Evolutionary conservation across 1,140 invertebrate species (phyloP).

Genomic region (Portunus trituberculatus): DNA sequence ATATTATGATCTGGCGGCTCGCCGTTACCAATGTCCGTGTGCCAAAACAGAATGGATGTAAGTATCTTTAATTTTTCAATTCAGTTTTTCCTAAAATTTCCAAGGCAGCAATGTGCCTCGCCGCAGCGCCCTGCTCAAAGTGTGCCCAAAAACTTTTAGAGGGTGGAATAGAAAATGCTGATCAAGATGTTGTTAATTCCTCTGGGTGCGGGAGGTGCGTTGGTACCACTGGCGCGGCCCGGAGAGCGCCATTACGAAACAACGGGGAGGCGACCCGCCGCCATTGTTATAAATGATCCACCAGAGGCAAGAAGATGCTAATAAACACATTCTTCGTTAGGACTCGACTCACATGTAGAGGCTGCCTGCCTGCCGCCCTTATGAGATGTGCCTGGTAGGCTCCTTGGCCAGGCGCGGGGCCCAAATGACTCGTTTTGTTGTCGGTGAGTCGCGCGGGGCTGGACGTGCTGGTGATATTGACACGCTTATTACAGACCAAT

Average conservation of each 20-base stretch:
- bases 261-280: constrained; percentile 54
- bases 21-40: not conserved
- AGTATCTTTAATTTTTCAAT: not conserved
- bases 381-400: not conserved
- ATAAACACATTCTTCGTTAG: not conserved
- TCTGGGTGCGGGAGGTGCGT: not conserved
- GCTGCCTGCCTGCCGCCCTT: not conserved
- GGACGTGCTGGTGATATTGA: constrained; percentile 72
- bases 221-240: constrained; percentile 24
- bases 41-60: not conserved
- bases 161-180: not conserved
- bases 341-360: not conserved
- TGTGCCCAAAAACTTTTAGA: not conserved
- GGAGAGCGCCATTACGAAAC: constrained; percentile 57
- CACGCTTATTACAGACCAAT: constrained; percentile 71
- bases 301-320: constrained; percentile 44
- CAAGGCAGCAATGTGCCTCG: not conserved
- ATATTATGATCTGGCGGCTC: constrained; percentile 22
- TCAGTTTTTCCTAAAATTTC: not conserved
- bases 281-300: constrained; percentile 66
- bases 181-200: not conserved
- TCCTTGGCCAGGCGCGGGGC: not conserved
- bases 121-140: not conserved
- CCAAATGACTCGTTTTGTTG: constrained; percentile 62
- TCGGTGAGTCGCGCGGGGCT: constrained; percentile 38